Base-by-base conservation (phyloP, 37 sponge, comb jelly and placozoan species). In the Agelas oroides region DNA sequence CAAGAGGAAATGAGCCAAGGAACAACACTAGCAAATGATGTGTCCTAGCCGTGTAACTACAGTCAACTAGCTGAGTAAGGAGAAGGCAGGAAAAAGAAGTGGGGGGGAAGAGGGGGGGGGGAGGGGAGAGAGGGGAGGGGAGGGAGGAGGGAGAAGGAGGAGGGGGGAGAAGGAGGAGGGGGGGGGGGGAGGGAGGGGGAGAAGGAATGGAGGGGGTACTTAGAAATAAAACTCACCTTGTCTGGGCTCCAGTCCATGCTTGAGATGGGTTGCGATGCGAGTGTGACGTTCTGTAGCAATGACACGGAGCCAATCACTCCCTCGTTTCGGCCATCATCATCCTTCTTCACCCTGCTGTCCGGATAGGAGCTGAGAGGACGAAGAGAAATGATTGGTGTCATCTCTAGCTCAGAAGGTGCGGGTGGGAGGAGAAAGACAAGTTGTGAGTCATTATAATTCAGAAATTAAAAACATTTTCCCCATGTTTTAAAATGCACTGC, bases 221-320 rank as follows among this genome's bases (percentile, higher is more conserved):
- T 8, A 46, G 6, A 46, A 3, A 46, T n/a, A n/a, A n/a, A n/a
- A n/a, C n/a, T 2, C 37, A 98, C 99, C 94, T 99, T 99, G 75
- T 99, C 99, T 33, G 92, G 87, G 61, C 86, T 97, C 99, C 99
- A 99, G 82, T 99, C 99, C 58, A 99, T 64, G 60, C 89, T 88
- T n/a, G 89, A 86, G 61, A 99, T 91, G 35, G 99, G 99, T 76
- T 99, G 99, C 23, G 96, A 91, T 6, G 97, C 86, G 40, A 99
- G 78, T n/a, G 88, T 89, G 52, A 88, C 94, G 74, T 97, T 99
- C 80, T 99, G 99, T 6, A 97, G 65, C 55, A 91, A 83, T 0
- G 81, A 84, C 33, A 99, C 89, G 23, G 91, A 87, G 0, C 99
- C 99, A 12, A 91, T 86, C 19, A 97, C 91, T 36, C 99, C 99